Evolutionary conservation across 2,888 invertebrate species (phyloP).

Genomic region (Cryptops parisi): DNA sequence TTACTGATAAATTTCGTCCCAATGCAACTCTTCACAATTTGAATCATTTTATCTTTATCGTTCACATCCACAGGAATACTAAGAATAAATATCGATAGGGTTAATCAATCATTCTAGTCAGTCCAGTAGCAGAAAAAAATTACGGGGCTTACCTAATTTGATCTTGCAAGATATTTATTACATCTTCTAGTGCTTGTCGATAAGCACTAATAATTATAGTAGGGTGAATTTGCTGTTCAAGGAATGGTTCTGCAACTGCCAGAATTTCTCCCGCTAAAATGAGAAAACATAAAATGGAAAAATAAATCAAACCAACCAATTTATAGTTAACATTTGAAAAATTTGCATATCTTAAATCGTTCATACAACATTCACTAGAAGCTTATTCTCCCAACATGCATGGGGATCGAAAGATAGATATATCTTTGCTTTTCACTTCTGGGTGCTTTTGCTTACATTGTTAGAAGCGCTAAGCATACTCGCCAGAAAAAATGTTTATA

Average conservation of each 20-base stretch:
- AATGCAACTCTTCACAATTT: conserved; percentile 80
- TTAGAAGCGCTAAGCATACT: too few species aligned
- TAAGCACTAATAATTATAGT: conserved; percentile 93
- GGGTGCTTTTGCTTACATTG: too few species aligned
- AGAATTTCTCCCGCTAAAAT: conserved; percentile 76
- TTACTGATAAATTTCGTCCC: conserved; percentile 95
- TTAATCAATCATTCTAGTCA: conserved; percentile 1
- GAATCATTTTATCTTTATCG: conserved; percentile 64
- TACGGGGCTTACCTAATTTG: conserved; percentile 46
- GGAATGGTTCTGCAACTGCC: conserved; percentile 76
- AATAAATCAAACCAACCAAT: conserved; percentile 13
- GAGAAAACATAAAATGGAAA: conserved; percentile 16
- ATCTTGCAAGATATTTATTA: conserved; percentile 61
- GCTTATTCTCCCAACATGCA: too few species aligned
- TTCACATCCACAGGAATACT: conserved; percentile 67
- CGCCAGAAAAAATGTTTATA: too few species aligned
- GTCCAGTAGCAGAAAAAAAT: neutral
- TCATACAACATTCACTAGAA: neutral
- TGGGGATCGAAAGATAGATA: too few species aligned
- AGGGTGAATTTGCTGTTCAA: conserved; percentile 90
- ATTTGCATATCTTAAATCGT: neutral
- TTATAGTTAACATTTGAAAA: neutral
- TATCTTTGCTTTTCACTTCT: too few species aligned
- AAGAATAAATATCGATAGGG: too few species aligned
- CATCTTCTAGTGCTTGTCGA: conserved; percentile 88